Percentiles rank a stretch among this genome's conserved stretches.
Evolutionary conservation across 2,888 invertebrate species (phyloP).

Genomic region (Nomada goodeniana): DNA sequence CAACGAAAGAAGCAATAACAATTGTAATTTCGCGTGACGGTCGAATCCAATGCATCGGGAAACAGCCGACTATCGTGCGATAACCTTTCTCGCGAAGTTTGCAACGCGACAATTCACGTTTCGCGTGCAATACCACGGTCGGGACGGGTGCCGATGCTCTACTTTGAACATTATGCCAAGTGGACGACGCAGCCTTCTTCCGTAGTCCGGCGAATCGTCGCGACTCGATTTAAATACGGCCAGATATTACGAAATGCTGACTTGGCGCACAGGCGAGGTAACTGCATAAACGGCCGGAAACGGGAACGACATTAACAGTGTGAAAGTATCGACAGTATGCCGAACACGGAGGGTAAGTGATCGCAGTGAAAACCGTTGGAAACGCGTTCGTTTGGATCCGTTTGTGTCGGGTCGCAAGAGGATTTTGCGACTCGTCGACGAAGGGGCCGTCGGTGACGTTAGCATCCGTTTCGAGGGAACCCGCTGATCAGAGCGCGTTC

Average conservation of each 20-base stretch:
- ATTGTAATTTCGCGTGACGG: neutral
- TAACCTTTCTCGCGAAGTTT: constrained; percentile 28
- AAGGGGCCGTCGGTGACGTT: no score
- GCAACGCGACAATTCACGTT: neutral
- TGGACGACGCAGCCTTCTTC: constrained; percentile 17
- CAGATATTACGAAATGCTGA: constrained; percentile 74
- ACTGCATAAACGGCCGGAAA: constrained; percentile 56
- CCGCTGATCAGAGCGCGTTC: no score
- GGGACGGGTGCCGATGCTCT: constrained; percentile 31
- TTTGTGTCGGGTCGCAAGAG: no score
- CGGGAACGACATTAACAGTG: constrained; percentile 47
- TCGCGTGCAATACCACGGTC: constrained; percentile 7
- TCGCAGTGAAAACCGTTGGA: neutral
- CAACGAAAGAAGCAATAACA: neutral
- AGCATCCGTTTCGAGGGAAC: no score
- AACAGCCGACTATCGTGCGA: constrained; percentile 27
- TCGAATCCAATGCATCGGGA: constrained; percentile 3
- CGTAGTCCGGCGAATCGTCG: constrained; percentile 42
- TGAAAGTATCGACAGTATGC: constrained; percentile 65
- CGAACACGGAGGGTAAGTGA: constrained; percentile 72
- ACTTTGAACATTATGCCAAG: constrained; percentile 39
- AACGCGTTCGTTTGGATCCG: no score
- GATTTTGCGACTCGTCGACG: no score
- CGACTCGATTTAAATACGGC: constrained; percentile 61
- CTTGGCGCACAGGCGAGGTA: constrained; percentile 55